These are phyloP conservation scores for Henicopernis longicauda DNA, from an alignment of 2,113 vertebrate species.

Conservation along the genomic window DNA sequence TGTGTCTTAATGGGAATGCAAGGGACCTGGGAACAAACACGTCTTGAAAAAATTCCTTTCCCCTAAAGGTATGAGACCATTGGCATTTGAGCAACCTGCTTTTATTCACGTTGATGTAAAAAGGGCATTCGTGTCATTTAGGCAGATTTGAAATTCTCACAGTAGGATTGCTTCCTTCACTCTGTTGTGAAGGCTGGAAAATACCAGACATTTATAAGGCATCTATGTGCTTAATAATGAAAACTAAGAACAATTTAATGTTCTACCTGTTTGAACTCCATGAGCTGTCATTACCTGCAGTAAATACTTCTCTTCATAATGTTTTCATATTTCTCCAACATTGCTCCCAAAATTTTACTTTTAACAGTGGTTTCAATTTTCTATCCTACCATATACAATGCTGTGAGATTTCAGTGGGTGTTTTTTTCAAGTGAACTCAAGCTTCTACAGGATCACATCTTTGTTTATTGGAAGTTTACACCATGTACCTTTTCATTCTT, in stretches of 20 bases:
- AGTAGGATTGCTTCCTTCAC: not conserved
- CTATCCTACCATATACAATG: not conserved
- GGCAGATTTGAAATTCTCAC: not conserved
- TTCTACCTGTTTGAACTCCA: not conserved
- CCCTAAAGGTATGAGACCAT: not conserved
- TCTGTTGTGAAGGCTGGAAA: not conserved
- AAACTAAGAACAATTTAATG: not conserved
- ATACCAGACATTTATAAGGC: not conserved
- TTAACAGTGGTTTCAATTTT: not conserved
- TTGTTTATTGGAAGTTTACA: not conserved
- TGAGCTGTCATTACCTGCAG: rapidly evolving
- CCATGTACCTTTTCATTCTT: not conserved
- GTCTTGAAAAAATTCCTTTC: not conserved
- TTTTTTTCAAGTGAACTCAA: not conserved
- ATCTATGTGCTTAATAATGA: not conserved
- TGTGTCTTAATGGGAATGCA: not conserved
- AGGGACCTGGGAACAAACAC: not conserved
- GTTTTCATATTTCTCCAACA: not conserved
- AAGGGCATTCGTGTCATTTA: not conserved
- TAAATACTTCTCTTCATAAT: not conserved
- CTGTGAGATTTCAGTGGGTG: not conserved
- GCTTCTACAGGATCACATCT: not conserved
- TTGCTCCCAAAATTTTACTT: not conserved
- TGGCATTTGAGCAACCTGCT: not conserved
- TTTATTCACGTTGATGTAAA: not conserved